phyloP scores from a whole-genome alignment of 2,797 vertebrate genomes.

The Melanotaenia trifasciata region DNA sequence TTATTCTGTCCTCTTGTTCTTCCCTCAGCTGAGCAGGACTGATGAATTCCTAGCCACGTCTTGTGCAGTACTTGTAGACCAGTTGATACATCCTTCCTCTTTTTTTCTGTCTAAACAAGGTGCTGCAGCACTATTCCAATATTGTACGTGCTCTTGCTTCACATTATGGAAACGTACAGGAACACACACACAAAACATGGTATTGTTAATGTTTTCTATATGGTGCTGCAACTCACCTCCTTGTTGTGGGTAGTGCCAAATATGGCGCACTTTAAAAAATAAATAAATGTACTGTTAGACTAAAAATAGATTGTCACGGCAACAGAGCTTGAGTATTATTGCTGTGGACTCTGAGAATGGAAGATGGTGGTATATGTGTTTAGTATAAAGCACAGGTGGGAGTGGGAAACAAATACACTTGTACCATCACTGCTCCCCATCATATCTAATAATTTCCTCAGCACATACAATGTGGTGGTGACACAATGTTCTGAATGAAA shows the following conservation, averaged over 20 bases:
- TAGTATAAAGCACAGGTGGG: constrained; percentile 51
- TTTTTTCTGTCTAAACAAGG: constrained; percentile 6
- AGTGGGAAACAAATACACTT: constrained; percentile 50
- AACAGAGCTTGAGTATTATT: constrained; percentile 78
- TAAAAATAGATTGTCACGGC: constrained; percentile 85
- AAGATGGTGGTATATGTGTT: constrained; percentile 44
- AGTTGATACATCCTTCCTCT: constrained; percentile 5
- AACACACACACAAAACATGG: not conserved
- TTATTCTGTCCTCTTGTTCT: not conserved
- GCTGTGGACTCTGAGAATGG: constrained; percentile 70
- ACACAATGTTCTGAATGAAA: constrained; percentile 10
- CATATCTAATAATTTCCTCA: constrained; percentile 38
- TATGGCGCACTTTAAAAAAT: constrained; percentile 17
- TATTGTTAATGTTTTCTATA: constrained; percentile 29
- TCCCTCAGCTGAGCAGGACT: constrained; percentile 19
- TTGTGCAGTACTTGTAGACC: constrained; percentile 1
- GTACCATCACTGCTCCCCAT: constrained; percentile 36
- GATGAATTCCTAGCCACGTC: constrained; percentile 16
- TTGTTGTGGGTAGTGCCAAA: constrained; percentile 47
- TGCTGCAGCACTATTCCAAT: not conserved
- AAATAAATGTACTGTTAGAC: constrained; percentile 63
- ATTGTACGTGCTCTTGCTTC: not conserved
- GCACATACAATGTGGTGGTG: constrained; percentile 25
- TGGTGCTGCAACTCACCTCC: constrained; percentile 43
- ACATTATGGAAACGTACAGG: not conserved